Evolutionary conservation across 2,888 invertebrate genomes (phyloP).

Genomic region (Esperia sulphurella): DNA sequence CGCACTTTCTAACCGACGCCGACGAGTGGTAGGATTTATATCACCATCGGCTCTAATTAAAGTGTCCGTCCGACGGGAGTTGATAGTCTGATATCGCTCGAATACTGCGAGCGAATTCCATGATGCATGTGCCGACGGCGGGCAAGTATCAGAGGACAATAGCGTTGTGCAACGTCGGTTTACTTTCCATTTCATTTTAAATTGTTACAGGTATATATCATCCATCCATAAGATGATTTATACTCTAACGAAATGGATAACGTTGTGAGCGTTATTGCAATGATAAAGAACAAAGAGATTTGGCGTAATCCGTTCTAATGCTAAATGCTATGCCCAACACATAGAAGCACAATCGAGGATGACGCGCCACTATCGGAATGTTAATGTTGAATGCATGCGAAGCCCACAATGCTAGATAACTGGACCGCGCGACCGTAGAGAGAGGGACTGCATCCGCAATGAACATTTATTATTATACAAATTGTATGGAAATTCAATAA

Average conservation of each 20-base stretch:
- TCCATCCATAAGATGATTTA: constrained; percentile 36
- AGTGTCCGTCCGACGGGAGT: constrained; percentile 42
- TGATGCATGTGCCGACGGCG: constrained; percentile 25
- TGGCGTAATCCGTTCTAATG: constrained; percentile 29
- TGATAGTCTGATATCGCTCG: constrained; percentile 22
- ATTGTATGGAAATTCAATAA: constrained; percentile 44
- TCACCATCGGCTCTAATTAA: constrained; percentile 61
- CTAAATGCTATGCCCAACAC: constrained; percentile 43
- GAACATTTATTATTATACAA: constrained; percentile 28
- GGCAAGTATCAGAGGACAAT: constrained; percentile 51
- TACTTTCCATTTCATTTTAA: constrained; percentile 55
- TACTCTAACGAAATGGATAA: constrained; percentile 22
- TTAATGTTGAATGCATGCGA: constrained; percentile 63
- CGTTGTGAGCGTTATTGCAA: constrained; percentile 9
- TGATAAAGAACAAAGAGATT: constrained; percentile 35
- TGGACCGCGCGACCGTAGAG: constrained; percentile 37
- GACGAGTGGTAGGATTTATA: constrained; percentile 53
- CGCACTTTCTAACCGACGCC: constrained; percentile 60
- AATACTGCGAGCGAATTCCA: constrained; percentile 47
- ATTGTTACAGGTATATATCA: constrained; percentile 32
- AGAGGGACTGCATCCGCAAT: constrained; percentile 42
- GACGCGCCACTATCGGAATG: constrained; percentile 67
- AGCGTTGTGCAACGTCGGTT: constrained; percentile 50
- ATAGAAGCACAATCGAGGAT: constrained; percentile 54
- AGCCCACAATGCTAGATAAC: constrained; percentile 42